These are phyloP conservation scores for Sarcophaga peregrina DNA, from an alignment of 1,140 invertebrate genomes.

Conservation along the genomic window DNA sequence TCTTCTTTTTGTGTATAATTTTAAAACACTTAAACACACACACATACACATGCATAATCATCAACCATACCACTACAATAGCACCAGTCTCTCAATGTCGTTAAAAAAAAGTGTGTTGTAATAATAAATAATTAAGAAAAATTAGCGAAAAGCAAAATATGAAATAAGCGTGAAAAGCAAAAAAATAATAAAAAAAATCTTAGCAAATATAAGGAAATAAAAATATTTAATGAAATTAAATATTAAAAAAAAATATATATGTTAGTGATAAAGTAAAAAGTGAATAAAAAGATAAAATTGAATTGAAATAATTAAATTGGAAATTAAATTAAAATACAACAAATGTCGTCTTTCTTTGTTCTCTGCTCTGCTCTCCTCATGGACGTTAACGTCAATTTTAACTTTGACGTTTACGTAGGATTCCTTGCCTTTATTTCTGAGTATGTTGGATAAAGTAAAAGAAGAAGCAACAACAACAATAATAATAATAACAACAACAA, in stretches of 20 bases:
- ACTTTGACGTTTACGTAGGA: constrained; percentile 35
- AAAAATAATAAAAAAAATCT: neutral
- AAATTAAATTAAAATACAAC: neutral
- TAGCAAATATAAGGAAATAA: neutral
- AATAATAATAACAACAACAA: neutral
- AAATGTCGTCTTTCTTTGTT: constrained; percentile 22
- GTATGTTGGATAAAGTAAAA: neutral
- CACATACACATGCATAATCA: neutral
- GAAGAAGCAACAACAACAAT: neutral
- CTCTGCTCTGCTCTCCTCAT: neutral
- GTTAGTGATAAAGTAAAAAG: neutral
- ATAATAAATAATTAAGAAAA: constrained; percentile 24
- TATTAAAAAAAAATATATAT: neutral
- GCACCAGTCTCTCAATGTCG: constrained; percentile 21
- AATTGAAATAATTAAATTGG: neutral
- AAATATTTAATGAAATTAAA: neutral
- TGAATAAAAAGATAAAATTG: neutral
- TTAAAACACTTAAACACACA: neutral
- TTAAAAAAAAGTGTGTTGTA: constrained; percentile 30
- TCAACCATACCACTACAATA: neutral
- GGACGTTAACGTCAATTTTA: constrained; percentile 31
- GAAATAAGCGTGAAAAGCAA: neutral
- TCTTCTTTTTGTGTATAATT: constrained; percentile 27
- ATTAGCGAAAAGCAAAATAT: neutral
- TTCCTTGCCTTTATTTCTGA: neutral